A percentile compares a stretch with the other conserved stretches of the same genome.
These are phyloP conservation scores for Chromis chromis DNA, from an alignment of 2,797 vertebrate genomes.

Conservation along the genomic window DNA sequence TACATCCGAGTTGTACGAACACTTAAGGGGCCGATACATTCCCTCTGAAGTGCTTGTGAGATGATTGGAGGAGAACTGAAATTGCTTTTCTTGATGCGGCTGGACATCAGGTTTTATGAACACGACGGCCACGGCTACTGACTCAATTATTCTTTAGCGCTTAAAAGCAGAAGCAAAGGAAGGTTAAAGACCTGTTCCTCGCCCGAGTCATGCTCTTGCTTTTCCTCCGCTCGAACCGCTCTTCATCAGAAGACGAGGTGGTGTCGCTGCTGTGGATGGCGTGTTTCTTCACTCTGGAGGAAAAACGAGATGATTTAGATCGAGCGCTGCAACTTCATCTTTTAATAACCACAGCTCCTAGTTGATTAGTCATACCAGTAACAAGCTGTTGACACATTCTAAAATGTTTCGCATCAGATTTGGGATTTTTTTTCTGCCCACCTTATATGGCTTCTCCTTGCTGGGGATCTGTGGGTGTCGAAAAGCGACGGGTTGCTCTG, in stretches of 20 bases:
- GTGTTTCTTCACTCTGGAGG: slow-evolving; percentile 95
- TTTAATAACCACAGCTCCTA: background rate
- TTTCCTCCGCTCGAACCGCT: slow-evolving; percentile 98
- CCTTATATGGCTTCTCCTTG: slow-evolving; percentile 99
- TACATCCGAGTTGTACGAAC: background rate
- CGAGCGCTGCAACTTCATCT: slow-evolving; percentile 1
- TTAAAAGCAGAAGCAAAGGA: background rate
- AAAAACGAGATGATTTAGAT: slow-evolving; percentile 20
- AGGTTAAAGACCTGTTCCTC: slow-evolving; percentile 87
- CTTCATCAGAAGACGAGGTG: slow-evolving; percentile 96
- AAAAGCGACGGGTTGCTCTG: slow-evolving; percentile 96
- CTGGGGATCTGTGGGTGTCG: slow-evolving; percentile 98
- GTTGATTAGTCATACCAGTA: background rate
- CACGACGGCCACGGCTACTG: background rate
- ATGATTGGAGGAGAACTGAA: background rate
- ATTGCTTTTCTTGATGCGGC: background rate
- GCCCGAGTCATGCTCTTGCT: slow-evolving; percentile 98
- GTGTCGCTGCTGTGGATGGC: slow-evolving; percentile 99
- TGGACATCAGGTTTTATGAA: background rate
- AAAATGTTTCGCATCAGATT: background rate
- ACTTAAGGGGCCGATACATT: background rate
- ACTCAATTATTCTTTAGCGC: background rate
- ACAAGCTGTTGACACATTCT: background rate
- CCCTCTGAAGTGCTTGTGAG: background rate
- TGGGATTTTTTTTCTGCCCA: slow-evolving; percentile 58